Percentiles rank a stretch among this genome's conserved stretches.
Conservation (phyloP, 2,888 invertebrate species). For the Stenodema calcarata region DNA sequence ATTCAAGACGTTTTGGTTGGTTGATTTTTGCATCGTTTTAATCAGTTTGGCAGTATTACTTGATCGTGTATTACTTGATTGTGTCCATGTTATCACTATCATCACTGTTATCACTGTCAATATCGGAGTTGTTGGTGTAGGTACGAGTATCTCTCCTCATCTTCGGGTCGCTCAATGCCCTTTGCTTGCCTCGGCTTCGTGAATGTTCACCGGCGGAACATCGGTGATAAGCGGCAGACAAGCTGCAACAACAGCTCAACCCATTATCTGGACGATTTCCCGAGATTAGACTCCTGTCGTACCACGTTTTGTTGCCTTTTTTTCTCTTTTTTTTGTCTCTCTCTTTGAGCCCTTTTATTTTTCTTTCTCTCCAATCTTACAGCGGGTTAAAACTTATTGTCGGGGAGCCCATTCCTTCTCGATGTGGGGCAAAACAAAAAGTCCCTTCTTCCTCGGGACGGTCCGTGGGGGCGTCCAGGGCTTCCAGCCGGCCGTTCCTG, state of each 20-base stretch:
- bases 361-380: background rate
- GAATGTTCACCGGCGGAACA: background rate
- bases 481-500: background rate
- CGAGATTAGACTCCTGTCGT: background rate
- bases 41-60: too few relatives aligned
- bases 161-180: background rate
- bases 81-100: too few relatives aligned
- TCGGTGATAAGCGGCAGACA: background rate
- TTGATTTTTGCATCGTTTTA: too few relatives aligned
- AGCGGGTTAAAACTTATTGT: background rate
- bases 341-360: background rate
- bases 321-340: background rate
- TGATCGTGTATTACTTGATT: too few relatives aligned
- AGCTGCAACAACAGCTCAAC: background rate
- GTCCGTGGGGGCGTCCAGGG: background rate
- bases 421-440: background rate
- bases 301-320: background rate
- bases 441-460: background rate
- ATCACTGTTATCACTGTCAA: too few relatives aligned
- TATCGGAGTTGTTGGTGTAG: too few relatives aligned
- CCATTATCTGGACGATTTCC: background rate
- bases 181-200: background rate
- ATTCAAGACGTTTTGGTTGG: too few relatives aligned
- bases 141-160: too few relatives aligned
- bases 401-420: background rate